Conservation (phyloP, 2,797 vertebrate genomes). For the Alfaro cultratus region DNA sequence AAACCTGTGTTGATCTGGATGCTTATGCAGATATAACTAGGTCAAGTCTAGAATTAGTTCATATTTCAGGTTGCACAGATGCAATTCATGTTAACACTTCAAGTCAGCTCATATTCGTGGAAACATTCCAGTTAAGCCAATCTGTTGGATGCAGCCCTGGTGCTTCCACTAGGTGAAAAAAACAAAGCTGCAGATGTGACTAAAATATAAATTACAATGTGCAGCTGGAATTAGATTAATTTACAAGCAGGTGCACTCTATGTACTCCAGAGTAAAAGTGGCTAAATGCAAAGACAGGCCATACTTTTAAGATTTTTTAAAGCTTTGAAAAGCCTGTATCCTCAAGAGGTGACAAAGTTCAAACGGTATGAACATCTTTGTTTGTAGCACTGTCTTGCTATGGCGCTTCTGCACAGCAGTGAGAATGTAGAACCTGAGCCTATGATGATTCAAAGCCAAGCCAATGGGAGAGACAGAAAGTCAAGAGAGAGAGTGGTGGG, state of each 20-base stretch:
- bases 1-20: neutral
- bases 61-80: slow-evolving; percentile 31
- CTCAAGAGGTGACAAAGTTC: neutral
- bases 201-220: neutral
- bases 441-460: slow-evolving; percentile 5
- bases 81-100: neutral
- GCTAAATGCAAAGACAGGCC: neutral
- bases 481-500: neutral
- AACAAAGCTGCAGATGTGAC: too few species aligned
- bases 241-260: neutral
- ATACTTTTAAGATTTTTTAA: neutral
- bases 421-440: slow-evolving; percentile 1
- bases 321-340: neutral
- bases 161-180: too few species aligned
- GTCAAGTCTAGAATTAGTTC: slow-evolving; percentile 5
- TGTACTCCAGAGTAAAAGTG: neutral
- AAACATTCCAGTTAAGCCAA: neutral
- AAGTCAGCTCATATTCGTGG: neutral
- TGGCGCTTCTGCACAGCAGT: neutral
- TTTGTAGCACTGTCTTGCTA: neutral
- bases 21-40: slow-evolving; percentile 7
- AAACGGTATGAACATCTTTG: neutral
- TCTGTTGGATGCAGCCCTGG: neutral
- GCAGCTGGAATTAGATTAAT: neutral
- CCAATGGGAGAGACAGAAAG: neutral